A percentile compares a stretch with the other conserved stretches of the same genome.
phyloP scores from a whole-genome alignment of 1,140 invertebrate species.

The Drosophila subpulchrella region DNA sequence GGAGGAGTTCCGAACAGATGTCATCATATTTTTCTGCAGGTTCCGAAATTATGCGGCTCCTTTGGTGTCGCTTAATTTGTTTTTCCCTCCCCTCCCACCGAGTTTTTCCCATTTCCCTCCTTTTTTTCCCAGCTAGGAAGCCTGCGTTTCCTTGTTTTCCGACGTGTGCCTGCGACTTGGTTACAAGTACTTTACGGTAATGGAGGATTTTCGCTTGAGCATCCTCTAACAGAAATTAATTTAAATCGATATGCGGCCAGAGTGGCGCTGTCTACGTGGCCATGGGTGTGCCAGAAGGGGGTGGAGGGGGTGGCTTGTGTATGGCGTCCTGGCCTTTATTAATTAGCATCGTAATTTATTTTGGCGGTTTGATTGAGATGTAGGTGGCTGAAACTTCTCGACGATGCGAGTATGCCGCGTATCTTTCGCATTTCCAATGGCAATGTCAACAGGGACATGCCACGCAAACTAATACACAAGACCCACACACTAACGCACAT shows the following conservation, averaged over 20 bases:
- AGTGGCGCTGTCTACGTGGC: conserved; percentile 42
- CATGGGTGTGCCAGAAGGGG: conserved; percentile 10
- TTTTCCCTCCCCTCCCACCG: conserved; percentile 29
- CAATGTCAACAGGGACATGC: conserved; percentile 81
- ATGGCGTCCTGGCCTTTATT: conserved; percentile 52
- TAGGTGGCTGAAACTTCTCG: conserved; percentile 4
- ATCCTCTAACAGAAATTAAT: conserved; percentile 85
- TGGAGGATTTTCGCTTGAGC: conserved; percentile 84
- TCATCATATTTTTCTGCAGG: conserved; percentile 56
- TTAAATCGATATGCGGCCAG: conserved; percentile 81
- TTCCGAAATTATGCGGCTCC: conserved; percentile 51
- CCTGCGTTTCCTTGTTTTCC: conserved; percentile 25
- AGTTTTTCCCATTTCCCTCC: conserved; percentile 10
- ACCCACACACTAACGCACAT: conserved; percentile 21
- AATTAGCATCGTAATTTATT: conserved; percentile 74
- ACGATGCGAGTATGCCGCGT: conserved; percentile 5
- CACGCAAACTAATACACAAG: conserved; percentile 61
- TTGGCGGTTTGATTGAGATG: conserved; percentile 58
- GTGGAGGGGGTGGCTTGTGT: neutral
- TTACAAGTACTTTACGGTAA: conserved; percentile 85
- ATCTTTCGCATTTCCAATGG: conserved; percentile 31
- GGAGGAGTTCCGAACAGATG: conserved; percentile 61
- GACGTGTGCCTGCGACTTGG: conserved; percentile 64
- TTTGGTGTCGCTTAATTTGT: conserved; percentile 70
- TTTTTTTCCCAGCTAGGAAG: conserved; percentile 11